phyloP scores from a whole-genome alignment of 2,888 invertebrate species.

The Diloba caeruleocephala region DNA sequence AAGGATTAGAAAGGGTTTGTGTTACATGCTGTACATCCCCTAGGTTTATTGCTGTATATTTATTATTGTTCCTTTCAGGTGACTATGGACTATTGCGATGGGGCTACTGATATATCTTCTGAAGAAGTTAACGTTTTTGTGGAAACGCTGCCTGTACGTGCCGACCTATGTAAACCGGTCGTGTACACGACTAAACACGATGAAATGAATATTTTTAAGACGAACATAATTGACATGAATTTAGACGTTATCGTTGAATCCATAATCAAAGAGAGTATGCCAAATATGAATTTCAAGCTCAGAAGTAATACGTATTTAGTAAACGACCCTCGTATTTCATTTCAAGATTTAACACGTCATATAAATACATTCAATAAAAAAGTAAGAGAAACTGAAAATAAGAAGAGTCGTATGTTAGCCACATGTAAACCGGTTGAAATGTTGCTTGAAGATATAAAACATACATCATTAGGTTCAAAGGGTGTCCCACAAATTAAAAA shows the following conservation, averaged over 20 bases:
- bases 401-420: background rate
- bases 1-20: too few relatives aligned
- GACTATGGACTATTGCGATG: constrained; percentile 10
- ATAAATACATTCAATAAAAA: constrained; percentile 23
- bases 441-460: constrained; percentile 21
- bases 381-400: constrained; percentile 6
- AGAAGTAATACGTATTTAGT: constrained; percentile 10
- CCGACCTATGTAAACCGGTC: constrained; percentile 2
- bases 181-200: constrained; percentile 42
- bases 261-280: constrained; percentile 35
- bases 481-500: background rate
- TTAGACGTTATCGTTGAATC: constrained; percentile 4
- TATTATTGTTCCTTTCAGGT: constrained; percentile 14
- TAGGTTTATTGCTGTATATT: background rate
- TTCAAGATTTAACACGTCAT: constrained; percentile 7
- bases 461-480: background rate
- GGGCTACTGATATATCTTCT: background rate
- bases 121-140: too few relatives aligned
- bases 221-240: background rate
- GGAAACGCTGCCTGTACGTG: background rate
- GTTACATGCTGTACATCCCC: too few relatives aligned
- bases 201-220: constrained; percentile 29
- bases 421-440: constrained; percentile 37
- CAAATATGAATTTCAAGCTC: constrained; percentile 4
- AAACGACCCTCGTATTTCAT: background rate